A percentile compares a stretch with the other conserved stretches of the same genome.
Evolutionary conservation across 2,888 invertebrate genomes (phyloP).

Genomic region (Drosophila quinaria): DNA sequence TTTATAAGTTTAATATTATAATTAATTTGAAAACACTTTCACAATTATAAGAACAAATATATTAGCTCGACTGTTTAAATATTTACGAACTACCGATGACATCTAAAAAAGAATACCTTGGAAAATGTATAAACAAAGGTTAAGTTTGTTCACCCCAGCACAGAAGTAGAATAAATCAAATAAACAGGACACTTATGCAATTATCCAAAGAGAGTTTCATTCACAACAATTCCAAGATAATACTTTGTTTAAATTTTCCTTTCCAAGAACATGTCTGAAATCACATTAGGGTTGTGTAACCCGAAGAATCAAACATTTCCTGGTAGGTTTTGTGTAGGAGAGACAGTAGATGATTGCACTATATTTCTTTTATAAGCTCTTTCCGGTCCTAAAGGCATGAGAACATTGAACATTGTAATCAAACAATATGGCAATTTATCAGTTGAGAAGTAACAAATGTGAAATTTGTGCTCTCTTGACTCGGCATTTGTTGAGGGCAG

Average conservation of each 20-base stretch:
- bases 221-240: conserved; percentile 15
- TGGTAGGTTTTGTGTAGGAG: conserved; percentile 10
- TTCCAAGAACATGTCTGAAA: conserved; percentile 18
- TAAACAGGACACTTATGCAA: not conserved
- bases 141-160: no score
- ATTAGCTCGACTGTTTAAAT: no score
- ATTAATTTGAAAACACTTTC: no score
- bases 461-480: conserved; percentile 44
- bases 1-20: no score
- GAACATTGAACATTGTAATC: conserved; percentile 46
- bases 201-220: conserved; percentile 31
- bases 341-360: conserved; percentile 2
- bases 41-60: no score
- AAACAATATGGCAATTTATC: conserved; percentile 69
- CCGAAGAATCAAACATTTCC: conserved; percentile 35
- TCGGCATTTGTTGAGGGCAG: conserved; percentile 37
- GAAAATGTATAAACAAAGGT: no score
- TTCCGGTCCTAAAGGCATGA: conserved; percentile 37
- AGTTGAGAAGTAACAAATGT: conserved; percentile 30
- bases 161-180: no score
- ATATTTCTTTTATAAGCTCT: conserved; percentile 35
- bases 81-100: no score
- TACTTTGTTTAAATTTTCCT: conserved; percentile 1
- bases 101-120: no score
- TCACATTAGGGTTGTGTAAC: not conserved